phyloP scores from a whole-genome alignment of 2,888 invertebrate species.

The Apocheima hispidaria region DNA sequence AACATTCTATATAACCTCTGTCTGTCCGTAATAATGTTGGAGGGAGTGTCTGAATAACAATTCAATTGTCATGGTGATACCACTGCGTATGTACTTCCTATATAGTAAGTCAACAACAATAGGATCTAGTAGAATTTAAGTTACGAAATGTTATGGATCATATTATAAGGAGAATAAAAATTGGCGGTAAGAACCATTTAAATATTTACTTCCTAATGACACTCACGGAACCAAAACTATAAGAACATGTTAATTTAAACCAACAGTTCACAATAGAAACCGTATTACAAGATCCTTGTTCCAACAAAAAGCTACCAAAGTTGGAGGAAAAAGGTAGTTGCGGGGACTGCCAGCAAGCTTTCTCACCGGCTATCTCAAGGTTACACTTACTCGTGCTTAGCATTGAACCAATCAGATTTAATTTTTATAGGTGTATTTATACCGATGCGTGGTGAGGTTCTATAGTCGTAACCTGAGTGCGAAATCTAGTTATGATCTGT shows the following conservation, averaged over 20 bases:
- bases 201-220: slow-evolving; percentile 20
- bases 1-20: slow-evolving; percentile 27
- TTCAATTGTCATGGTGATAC: slow-evolving; percentile 35
- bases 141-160: slow-evolving; percentile 11
- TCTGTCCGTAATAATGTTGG: slow-evolving; percentile 18
- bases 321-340: no score
- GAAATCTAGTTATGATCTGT: no score
- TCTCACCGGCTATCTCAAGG: no score
- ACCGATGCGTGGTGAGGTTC: no score
- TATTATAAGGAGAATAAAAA: slow-evolving; percentile 11
- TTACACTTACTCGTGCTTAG: no score
- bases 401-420: no score
- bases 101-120: neutral
- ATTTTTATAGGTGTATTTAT: no score
- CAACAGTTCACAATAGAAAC: no score
- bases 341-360: no score
- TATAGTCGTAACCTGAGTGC: no score
- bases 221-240: slow-evolving; percentile 22
- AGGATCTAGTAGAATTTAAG: neutral
- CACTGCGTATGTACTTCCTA: slow-evolving; percentile 4
- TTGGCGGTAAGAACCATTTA: slow-evolving; percentile 8
- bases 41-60: slow-evolving; percentile 36
- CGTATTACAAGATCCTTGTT: no score
- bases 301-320: no score
- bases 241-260: slow-evolving; percentile 26